These are phyloP conservation scores for Zoroaster sp. DNA, from an alignment of 53 echinoderm and acorn worm genomes.

Conservation along the genomic window DNA sequence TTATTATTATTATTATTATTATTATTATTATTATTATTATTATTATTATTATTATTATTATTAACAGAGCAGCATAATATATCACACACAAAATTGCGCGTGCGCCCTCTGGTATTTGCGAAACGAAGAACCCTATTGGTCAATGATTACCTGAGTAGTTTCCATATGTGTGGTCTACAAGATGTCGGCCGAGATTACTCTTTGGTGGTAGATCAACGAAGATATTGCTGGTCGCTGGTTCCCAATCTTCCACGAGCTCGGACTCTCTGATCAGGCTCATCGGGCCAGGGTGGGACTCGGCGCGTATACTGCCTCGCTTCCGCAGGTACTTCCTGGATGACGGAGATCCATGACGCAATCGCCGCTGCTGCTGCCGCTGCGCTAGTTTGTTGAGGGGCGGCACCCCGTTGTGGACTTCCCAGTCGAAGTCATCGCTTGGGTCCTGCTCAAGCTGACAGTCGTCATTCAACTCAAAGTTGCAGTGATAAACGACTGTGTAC, in stretches of 20 bases:
- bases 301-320: constrained; percentile 1
- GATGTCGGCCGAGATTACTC: background rate
- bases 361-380: background rate
- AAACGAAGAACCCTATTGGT: no score
- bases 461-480: constrained; percentile 73
- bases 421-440: constrained; percentile 72
- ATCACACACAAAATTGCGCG: no score
- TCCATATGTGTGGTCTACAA: constrained; percentile 31
- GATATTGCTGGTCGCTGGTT: background rate
- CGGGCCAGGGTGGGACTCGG: background rate
- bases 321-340: background rate
- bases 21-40: no score
- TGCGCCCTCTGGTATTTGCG: no score
- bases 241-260: background rate
- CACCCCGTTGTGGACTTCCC: constrained; percentile 58
- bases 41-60: no score
- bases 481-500: constrained; percentile 65
- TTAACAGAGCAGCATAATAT: no score
- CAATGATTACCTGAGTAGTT: constrained; percentile 36
- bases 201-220: background rate
- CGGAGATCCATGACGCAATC: background rate
- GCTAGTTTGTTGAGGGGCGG: background rate
- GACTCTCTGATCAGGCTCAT: background rate
- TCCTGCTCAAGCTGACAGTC: constrained; percentile 76
- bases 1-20: no score